Evolutionary conservation across 2,797 vertebrate species (phyloP), one percentile per base, ranked within the genome.

Genomic region (Falco biarmicus): DNA sequence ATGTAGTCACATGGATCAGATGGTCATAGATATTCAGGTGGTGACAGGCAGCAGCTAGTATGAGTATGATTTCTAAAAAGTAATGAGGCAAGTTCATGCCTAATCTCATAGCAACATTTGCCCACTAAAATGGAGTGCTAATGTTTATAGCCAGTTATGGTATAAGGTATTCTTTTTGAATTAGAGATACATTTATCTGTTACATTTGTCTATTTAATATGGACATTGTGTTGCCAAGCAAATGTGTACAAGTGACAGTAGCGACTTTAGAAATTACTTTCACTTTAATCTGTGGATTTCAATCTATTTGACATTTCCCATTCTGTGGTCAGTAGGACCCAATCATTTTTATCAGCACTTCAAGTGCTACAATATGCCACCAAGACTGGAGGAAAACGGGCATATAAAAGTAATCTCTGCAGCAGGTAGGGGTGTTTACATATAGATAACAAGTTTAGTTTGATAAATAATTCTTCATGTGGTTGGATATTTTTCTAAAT

Each of bases 371-470:
- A 81, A 84, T 92, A 93, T 91, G 70, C 80, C 84, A 57, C 41
- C 89, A 86, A 89, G 66, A 66, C 48, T 73, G 53, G 60, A 66
- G 48, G 63, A 96, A 97, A 94, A 96, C 68, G 26, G 29, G 50
- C 48, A 60, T 81, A 85, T 89, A 69, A 92, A 89, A 96, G 47
- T 39, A 96, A 94, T 96, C 95, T 92, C 56, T 89, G 63, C 71
- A 93, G 94, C 73, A 94, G 32, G 77, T 92, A 93, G 69, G 32
- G 25, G 20, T 47, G 71, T 95, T 96, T 91, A 88, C 70, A 95
- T 96, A 97, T 76, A 97, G 97, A 97, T 89, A 91, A 71, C 56
- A 82, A 81, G 43, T 70, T 97, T 82, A 97, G 68, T 75, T 70
- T 93, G 88, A 79, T 74, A 96, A 91, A 83, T 85, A 87, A 43